Percentiles rank a stretch among this genome's conserved stretches.
Evolutionary conservation across 2,888 invertebrate genomes (phyloP).

Genomic region (Ceriagrion tenellum): DNA sequence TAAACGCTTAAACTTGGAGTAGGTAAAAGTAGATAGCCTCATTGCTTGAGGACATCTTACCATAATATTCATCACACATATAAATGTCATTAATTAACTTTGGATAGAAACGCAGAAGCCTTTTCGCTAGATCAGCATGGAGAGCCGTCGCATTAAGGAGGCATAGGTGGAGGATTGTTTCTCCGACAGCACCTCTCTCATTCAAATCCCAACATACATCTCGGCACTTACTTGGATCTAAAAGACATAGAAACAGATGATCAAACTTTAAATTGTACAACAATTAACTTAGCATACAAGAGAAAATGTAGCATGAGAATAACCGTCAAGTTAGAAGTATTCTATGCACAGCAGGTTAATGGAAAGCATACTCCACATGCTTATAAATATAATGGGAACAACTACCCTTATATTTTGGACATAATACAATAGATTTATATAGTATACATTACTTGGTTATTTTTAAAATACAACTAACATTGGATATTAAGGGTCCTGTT

Average conservation of each 20-base stretch:
- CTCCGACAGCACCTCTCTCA: constrained; percentile 97
- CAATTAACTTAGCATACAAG: too few species aligned
- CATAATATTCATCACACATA: constrained; percentile 98
- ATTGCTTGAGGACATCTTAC: constrained; percentile 78
- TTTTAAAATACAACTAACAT: neutral
- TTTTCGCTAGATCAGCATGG: constrained; percentile 95
- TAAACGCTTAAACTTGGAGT: too few species aligned
- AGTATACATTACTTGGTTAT: too few species aligned
- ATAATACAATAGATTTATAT: too few species aligned
- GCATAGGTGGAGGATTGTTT: constrained; percentile 96
- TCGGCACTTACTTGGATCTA: constrained; percentile 86
- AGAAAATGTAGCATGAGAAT: neutral
- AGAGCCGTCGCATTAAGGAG: constrained; percentile 94
- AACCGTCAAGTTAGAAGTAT: too few species aligned
- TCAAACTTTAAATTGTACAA: too few species aligned
- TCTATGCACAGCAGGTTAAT: too few species aligned
- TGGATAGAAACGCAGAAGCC: constrained; percentile 94
- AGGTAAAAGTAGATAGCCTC: neutral
- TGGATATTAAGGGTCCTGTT: too few species aligned
- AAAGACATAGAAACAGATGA: constrained; percentile 17
- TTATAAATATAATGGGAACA: too few species aligned
- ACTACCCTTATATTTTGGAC: too few species aligned
- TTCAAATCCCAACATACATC: constrained; percentile 95
- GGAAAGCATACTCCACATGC: too few species aligned
- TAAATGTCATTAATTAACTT: constrained; percentile 98